Conservation (phyloP, 2,888 invertebrate genomes). For the Hemithea aestivaria region DNA sequence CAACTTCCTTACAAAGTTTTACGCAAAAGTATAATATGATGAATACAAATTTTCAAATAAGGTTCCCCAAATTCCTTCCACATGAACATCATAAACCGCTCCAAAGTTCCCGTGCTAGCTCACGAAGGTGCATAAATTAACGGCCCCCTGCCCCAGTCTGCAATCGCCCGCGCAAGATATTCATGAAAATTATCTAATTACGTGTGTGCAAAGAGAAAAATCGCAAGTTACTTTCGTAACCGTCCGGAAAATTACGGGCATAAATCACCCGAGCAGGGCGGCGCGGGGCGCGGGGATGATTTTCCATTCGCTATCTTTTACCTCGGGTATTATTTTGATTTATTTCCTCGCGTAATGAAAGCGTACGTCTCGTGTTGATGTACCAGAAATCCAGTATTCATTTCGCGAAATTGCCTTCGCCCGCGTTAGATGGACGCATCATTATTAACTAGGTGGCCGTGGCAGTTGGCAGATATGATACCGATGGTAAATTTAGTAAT, state of each 20-base stretch:
- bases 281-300: constrained; percentile 56
- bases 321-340: constrained; percentile 76
- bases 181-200: constrained; percentile 75
- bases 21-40: too few species aligned
- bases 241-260: constrained; percentile 75
- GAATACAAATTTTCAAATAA: too few species aligned
- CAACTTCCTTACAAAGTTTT: too few species aligned
- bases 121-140: constrained; percentile 36
- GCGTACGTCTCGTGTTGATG: constrained; percentile 70
- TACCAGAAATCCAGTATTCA: constrained; percentile 60
- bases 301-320: constrained; percentile 76
- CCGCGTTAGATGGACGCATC: constrained; percentile 38
- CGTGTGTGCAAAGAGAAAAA: constrained; percentile 73
- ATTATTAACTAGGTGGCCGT: constrained; percentile 49
- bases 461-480: constrained; percentile 36
- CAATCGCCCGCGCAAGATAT: constrained; percentile 43
- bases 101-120: constrained; percentile 16
- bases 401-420: constrained; percentile 47
- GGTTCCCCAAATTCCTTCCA: constrained; percentile 8
- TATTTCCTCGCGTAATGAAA: constrained; percentile 73
- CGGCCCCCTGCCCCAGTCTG: constrained; percentile 11
- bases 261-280: constrained; percentile 56
- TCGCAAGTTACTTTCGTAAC: constrained; percentile 75
- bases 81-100: constrained; percentile 7
- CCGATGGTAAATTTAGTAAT: constrained; percentile 52